phyloP scores from a whole-genome alignment of 2,888 invertebrate genomes.

The Dendrolimus pini region DNA sequence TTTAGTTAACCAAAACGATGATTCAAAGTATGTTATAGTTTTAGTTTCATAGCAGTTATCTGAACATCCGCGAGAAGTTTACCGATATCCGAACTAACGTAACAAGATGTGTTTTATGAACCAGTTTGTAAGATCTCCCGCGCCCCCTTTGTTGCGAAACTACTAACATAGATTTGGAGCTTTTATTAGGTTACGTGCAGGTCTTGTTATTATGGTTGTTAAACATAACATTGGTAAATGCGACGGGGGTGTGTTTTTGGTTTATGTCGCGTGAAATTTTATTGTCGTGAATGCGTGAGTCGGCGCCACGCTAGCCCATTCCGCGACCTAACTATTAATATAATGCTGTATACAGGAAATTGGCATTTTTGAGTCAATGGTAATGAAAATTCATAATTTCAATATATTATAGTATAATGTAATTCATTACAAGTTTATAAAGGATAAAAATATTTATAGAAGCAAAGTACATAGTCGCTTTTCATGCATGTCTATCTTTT shows the following conservation, averaged over 20 bases:
- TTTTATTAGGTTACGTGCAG: constrained; percentile 15
- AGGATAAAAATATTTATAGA: no score
- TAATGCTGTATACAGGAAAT: constrained; percentile 5
- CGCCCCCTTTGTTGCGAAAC: constrained; percentile 3
- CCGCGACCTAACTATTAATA: constrained; percentile 1
- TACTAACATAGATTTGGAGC: constrained; percentile 6
- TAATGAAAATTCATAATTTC: neutral
- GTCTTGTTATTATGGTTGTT: constrained; percentile 42
- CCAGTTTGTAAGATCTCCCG: constrained; percentile 32
- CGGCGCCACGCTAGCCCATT: constrained; percentile 26
- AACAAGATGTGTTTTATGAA: constrained; percentile 59
- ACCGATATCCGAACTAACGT: constrained; percentile 58
- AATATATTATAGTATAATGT: no score
- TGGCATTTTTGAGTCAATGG: constrained; percentile 3
- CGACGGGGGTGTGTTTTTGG: constrained; percentile 72
- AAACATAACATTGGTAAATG: constrained; percentile 54
- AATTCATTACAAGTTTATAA: no score
- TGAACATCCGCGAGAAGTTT: constrained; percentile 55
- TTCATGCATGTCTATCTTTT: no score
- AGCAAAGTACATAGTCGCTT: no score
- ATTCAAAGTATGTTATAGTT: constrained; percentile 39
- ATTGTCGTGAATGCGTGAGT: constrained; percentile 50
- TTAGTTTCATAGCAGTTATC: constrained; percentile 60
- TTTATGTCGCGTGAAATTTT: constrained; percentile 76
- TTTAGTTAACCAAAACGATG: neutral